Evolutionary conservation across 2,113 vertebrate species (phyloP), one percentile per base, ranked within the genome.

Genomic region (Labrus mixtus): DNA sequence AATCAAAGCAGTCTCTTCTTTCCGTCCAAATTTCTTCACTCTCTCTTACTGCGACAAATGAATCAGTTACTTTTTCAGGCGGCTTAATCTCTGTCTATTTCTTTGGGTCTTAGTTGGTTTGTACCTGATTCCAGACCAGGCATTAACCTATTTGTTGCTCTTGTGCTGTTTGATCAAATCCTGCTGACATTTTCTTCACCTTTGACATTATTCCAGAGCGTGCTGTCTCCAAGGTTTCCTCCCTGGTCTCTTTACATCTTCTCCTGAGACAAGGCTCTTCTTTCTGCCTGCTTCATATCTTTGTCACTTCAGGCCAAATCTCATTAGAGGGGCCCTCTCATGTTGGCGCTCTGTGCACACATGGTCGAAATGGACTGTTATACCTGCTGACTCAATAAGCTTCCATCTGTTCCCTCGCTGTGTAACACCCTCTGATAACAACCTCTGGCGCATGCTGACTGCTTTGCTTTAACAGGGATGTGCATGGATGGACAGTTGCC

Each of bases 381-480:
- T 73, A 81, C 68, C 59, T 84, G 45, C 76, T 84, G 82, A 76
- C 83, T 90, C 71, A 82, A 85, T 88, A 78, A 79, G 68, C 74
- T 29, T 23, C 85, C 37, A 20, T 83, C 73, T 70, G 55, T 81
- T 70, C 57, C 69, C 53, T 78, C 4, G 23, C 74, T 66, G 43
- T 76, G 78, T 71, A 82, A 76, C 64, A 71, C 60, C 66, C 67
- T 73, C 68, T 53, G 76, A 54, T 70, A 67, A 68, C 36, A 68
- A 87, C 72, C 75, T 85, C 65, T 76, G 82, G 54, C 10, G 78
- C 87, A 83, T 84, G 86, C 84, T 83, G 78, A 75, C 85, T 87
- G 85, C 76, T 87, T 89, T 80, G 85, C 75, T 85, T 87, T 92
- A 87, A 89, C 83, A 86, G 58, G 81, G 81, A 83, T 74, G 57